Base-by-base conservation (phyloP, 1,140 invertebrate genomes). In the Himalopsyche phryganea region DNA sequence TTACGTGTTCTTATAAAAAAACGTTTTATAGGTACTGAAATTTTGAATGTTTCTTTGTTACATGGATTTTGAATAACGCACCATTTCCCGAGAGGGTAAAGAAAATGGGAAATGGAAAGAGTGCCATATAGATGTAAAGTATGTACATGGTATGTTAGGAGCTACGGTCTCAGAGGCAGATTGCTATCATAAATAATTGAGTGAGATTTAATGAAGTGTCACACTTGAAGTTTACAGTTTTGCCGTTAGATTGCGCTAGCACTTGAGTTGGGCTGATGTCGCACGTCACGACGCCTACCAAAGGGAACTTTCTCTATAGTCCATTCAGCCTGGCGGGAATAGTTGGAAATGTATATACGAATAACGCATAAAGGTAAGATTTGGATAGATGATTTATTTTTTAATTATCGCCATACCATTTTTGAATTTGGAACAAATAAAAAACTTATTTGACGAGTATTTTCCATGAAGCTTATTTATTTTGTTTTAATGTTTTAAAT, bases 181-280 rank as follows among this genome's bases (percentile, higher is more conserved):
- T 60, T 60, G 50, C 58, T 60, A 60, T 60, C 58, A 49, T 60
- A 60, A 60, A 60, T 60, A 60, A 60, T 60, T 60, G 58, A 60
- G 58, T 44, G 50, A 53, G 58, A 53, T 60, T 53, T 60, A 60
- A 60, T 60, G 58, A 60, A 60, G 58, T 60, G 58, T 52, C 58
- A 52, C 58, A 47, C 28, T 49, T 32, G 54, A 57, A 45, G 42
- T 19, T 19, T 45, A 45, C 42, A 45, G 42, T 45, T 19, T 28
- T 28, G 23, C 42, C 42, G 14, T n/a, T 40, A 40, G 38, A 40
- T n/a, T 40, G 38, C n/a, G 38, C 15, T 28, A 28, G 38, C 38
- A 15, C 15, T 15, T 13, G 4, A 15, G 3, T 15, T 11, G 38
- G 38, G 38, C 15, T 4, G 38, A 15, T 40, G 38, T 13, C 38